phyloP scores from a whole-genome alignment of 2,113 vertebrate species.

The Clinocottus analis region DNA sequence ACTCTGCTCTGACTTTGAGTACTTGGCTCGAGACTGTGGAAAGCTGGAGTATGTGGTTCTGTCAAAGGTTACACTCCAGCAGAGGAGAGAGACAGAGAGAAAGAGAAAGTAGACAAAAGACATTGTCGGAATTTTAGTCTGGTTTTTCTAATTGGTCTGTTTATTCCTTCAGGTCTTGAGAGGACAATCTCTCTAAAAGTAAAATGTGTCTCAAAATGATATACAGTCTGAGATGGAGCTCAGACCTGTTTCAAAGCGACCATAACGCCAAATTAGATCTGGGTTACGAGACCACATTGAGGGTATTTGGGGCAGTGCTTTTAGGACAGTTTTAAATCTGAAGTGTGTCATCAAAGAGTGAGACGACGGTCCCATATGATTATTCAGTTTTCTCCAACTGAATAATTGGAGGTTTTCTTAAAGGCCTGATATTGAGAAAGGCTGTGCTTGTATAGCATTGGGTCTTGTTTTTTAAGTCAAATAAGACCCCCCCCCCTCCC shows the following conservation, averaged over 20 bases:
- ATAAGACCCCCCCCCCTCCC: neutral
- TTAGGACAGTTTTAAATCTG: slow-evolving; percentile 42
- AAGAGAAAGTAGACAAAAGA: slow-evolving; percentile 22
- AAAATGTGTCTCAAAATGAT: slow-evolving; percentile 21
- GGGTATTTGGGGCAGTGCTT: slow-evolving; percentile 59
- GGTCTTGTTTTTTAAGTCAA: neutral
- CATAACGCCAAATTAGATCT: slow-evolving; percentile 54
- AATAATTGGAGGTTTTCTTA: neutral
- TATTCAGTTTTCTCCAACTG: neutral
- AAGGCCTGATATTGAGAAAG: neutral
- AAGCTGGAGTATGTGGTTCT: slow-evolving; percentile 69
- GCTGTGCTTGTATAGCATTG: neutral
- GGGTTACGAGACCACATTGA: slow-evolving; percentile 56
- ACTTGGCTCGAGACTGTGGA: slow-evolving; percentile 70
- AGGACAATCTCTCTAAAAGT: slow-evolving; percentile 2
- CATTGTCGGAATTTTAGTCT: slow-evolving; percentile 16
- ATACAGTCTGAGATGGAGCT: slow-evolving; percentile 35
- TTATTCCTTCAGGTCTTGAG: slow-evolving; percentile 20
- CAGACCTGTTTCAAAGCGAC: slow-evolving; percentile 46
- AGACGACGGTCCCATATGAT: slow-evolving; percentile 7
- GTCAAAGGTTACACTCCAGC: slow-evolving; percentile 73
- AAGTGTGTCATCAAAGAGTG: slow-evolving; percentile 33
- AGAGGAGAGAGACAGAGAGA: slow-evolving; percentile 40
- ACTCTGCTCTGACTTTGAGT: slow-evolving; percentile 76
- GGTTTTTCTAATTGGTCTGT: slow-evolving; percentile 34